Percentiles rank a stretch among this genome's conserved stretches.
Conservation (phyloP, 2,797 vertebrate genomes). For the Sphenodon punctatus region DNA sequence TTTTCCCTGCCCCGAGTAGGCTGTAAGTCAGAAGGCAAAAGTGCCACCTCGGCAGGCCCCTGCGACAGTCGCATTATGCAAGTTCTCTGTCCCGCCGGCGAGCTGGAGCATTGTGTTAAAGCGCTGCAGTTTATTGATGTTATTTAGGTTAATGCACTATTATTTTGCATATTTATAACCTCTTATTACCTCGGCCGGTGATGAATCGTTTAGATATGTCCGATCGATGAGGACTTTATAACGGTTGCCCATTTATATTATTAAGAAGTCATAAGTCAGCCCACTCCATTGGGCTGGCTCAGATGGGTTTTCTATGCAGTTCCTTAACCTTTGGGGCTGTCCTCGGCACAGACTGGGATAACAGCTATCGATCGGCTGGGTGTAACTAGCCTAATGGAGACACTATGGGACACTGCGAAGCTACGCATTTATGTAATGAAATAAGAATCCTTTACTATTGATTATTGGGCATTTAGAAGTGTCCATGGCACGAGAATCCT, state of each 20-base stretch:
- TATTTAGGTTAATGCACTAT: conserved; percentile 19
- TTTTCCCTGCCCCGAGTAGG: too few relatives aligned
- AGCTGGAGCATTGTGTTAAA: neutral
- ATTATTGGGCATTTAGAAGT: neutral
- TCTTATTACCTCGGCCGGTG: neutral
- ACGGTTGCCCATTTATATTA: conserved; percentile 60
- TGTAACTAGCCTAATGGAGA: neutral
- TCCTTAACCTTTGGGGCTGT: neutral
- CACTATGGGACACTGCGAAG: neutral
- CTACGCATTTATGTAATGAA: neutral
- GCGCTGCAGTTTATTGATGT: neutral
- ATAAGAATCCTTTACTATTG: neutral
- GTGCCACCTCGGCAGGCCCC: too few relatives aligned
- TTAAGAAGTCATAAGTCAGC: conserved; percentile 61
- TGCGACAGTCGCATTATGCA: neutral
- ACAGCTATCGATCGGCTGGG: neutral
- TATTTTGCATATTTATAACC: conserved; percentile 45
- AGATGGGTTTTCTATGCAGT: neutral
- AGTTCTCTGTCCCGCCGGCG: neutral
- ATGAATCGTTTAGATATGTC: conserved; percentile 26
- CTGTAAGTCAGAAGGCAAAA: too few relatives aligned
- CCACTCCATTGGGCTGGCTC: neutral
- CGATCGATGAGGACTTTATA: conserved; percentile 50
- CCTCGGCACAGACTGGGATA: neutral
- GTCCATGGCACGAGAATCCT: neutral